Conservation (phyloP, 2,113 vertebrate species). For the Hemibagrus wyckioides region DNA sequence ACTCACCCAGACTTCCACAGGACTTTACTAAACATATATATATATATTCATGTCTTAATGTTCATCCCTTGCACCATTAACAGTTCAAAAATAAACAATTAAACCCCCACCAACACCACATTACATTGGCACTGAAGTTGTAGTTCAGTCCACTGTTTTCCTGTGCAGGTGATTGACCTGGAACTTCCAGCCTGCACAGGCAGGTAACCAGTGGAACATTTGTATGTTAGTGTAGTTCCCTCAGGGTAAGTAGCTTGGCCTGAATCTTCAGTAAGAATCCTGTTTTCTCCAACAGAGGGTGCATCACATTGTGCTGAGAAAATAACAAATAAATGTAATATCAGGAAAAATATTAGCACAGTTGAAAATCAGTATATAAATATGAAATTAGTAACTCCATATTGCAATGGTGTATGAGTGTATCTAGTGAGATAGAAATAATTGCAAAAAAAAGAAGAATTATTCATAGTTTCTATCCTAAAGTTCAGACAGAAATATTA, state of each 20-base stretch:
- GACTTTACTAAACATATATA: conserved; percentile 32
- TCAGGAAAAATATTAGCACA: not conserved
- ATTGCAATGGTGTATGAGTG: not conserved
- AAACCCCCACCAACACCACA: not conserved
- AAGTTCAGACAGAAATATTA: not conserved
- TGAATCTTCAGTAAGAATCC: not conserved
- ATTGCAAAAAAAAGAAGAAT: not conserved
- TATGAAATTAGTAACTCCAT: not conserved
- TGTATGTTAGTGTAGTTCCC: not conserved
- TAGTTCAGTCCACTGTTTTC: conserved; percentile 8
- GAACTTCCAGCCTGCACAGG: not conserved
- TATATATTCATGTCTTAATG: not conserved
- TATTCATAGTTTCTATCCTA: no score
- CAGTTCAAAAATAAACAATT: not conserved
- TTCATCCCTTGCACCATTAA: not conserved
- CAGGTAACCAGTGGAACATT: not conserved
- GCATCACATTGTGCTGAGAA: conserved; percentile 48
- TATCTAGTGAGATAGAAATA: not conserved
- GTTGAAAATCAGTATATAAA: not conserved
- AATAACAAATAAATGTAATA: not conserved
- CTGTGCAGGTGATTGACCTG: not conserved
- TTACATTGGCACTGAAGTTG: not conserved
- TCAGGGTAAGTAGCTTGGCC: accelerated
- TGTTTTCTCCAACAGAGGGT: conserved; percentile 13
- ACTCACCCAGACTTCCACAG: conserved; percentile 28